phyloP scores from a whole-genome alignment of 2,113 vertebrate genomes.

The Gasterosteus nipponicus region DNA sequence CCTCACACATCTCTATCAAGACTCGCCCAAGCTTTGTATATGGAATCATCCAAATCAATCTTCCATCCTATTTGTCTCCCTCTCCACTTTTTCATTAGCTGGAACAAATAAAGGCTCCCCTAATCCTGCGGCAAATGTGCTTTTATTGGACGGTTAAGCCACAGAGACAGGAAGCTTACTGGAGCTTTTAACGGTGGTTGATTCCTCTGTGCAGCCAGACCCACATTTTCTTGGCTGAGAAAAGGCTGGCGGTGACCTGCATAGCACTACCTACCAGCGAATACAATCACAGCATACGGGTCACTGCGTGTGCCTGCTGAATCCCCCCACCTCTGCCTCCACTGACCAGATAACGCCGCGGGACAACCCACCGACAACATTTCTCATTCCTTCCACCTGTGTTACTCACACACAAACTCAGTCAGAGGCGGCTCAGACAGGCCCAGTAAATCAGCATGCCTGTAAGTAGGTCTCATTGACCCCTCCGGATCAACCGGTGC shows the following conservation, averaged over 20 bases:
- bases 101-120: constrained; percentile 74
- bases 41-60: constrained; percentile 77
- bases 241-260: constrained; percentile 44
- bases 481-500: constrained; percentile 69
- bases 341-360: constrained; percentile 40
- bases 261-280: constrained; percentile 41
- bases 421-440: constrained; percentile 57
- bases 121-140: constrained; percentile 75
- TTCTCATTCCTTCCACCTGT: constrained; percentile 50
- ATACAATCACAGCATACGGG: constrained; percentile 51
- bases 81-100: constrained; percentile 75
- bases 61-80: constrained; percentile 60
- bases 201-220: constrained; percentile 35
- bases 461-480: constrained; percentile 78
- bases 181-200: constrained; percentile 26
- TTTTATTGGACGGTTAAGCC: constrained; percentile 76
- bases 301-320: constrained; percentile 48
- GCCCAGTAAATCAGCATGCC: constrained; percentile 73
- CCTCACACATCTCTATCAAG: constrained; percentile 59
- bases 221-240: constrained; percentile 17
- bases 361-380: constrained; percentile 24
- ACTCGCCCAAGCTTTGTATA: constrained; percentile 68
- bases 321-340: constrained; percentile 39
- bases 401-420: constrained; percentile 45
- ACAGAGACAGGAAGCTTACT: constrained; percentile 43